phyloP scores from a whole-genome alignment of 2,888 invertebrate species.

The Fragum fragum region DNA sequence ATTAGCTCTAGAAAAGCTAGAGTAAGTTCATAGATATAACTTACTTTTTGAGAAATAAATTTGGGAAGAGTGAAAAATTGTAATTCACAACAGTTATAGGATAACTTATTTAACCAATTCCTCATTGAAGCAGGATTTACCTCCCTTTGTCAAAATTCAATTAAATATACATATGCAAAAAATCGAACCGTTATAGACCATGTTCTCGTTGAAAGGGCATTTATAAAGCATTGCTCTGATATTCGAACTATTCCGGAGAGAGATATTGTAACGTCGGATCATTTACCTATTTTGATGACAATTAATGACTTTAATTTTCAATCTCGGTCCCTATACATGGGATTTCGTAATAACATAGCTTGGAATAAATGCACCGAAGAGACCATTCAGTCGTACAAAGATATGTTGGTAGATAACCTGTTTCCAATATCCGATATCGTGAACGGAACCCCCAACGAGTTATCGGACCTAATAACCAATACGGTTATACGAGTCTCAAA shows the following conservation, averaged over 20 bases:
- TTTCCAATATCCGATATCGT: too few species aligned
- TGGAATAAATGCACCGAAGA: neutral
- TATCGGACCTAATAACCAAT: too few species aligned
- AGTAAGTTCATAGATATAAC: too few species aligned
- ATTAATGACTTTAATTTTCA: neutral
- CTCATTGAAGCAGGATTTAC: neutral
- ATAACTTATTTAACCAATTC: too few species aligned
- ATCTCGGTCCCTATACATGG: too few species aligned
- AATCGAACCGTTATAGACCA: neutral
- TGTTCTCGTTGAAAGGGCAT: neutral
- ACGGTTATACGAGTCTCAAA: too few species aligned
- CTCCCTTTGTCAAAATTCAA: neutral
- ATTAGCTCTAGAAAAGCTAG: too few species aligned
- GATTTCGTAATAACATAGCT: neutral
- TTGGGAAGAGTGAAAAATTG: neutral
- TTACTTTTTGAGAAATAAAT: too few species aligned
- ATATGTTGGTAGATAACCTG: too few species aligned
- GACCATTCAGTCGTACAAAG: too few species aligned
- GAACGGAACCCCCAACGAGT: too few species aligned
- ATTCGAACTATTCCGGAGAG: neutral
- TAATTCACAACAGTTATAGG: too few species aligned
- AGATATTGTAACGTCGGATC: neutral
- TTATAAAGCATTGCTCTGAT: neutral
- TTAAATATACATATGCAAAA: neutral
- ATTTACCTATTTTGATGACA: neutral